phyloP scores from a whole-genome alignment of 2,888 invertebrate species.

The Gymnosoma rotundatum region DNA sequence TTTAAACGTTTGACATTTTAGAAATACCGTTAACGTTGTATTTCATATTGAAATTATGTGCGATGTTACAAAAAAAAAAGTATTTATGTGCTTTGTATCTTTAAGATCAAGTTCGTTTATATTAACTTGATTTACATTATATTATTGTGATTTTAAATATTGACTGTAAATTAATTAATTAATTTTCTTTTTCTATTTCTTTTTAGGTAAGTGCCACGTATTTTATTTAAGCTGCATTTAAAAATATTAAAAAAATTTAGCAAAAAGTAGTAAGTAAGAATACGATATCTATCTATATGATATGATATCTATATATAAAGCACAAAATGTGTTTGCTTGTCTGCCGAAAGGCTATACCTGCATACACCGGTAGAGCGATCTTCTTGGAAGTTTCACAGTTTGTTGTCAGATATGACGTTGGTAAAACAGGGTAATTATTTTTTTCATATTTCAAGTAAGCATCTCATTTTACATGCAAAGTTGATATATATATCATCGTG shows the following conservation, averaged over 20 bases:
- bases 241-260: background rate
- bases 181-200: constrained; percentile 2
- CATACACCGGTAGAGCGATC: too few species aligned
- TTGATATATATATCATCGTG: too few species aligned
- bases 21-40: constrained; percentile 29
- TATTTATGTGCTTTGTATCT: background rate
- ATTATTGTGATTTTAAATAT: constrained; percentile 2
- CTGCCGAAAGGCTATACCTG: too few species aligned
- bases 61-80: background rate
- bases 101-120: constrained; percentile 27
- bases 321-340: too few species aligned
- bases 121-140: background rate
- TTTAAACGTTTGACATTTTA: constrained; percentile 44
- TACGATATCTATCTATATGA: too few species aligned
- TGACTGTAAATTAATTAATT: background rate
- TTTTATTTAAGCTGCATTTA: background rate
- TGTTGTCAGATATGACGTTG: too few species aligned
- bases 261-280: background rate
- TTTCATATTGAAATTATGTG: constrained; percentile 15
- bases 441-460: too few species aligned
- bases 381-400: too few species aligned
- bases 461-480: too few species aligned
- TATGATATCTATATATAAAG: too few species aligned
- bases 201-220: constrained; percentile 40
- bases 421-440: too few species aligned